Conservation (phyloP, 2,797 vertebrate species). For the Hyperoplus lanceolatus region DNA sequence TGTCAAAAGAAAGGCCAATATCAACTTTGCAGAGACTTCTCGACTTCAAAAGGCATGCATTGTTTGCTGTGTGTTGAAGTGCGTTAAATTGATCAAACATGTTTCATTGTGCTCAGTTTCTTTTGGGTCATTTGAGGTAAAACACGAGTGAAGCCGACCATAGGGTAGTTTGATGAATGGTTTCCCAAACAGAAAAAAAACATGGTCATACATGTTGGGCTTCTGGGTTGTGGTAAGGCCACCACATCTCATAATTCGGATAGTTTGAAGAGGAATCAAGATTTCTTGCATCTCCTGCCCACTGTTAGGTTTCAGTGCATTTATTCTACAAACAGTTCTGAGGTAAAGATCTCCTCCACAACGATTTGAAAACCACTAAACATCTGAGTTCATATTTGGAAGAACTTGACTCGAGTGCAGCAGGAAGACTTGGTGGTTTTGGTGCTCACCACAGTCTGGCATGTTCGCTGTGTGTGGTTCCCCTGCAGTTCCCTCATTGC, state of each 20-base stretch:
- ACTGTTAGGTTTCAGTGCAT: not conserved
- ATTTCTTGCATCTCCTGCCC: not conserved
- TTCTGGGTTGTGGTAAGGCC: not conserved
- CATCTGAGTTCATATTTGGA: constrained; percentile 56
- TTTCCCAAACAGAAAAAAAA: not conserved
- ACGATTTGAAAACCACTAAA: constrained; percentile 23
- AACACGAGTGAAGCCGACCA: not conserved
- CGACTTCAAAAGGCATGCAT: too few relatives aligned
- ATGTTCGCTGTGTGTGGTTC: constrained; percentile 8
- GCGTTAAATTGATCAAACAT: not conserved
- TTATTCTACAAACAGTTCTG: not conserved
- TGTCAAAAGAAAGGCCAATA: too few relatives aligned
- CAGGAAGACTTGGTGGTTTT: constrained; percentile 27
- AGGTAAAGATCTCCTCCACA: constrained; percentile 2
- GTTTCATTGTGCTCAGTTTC: not conserved
- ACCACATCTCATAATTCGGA: not conserved
- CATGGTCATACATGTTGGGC: not conserved
- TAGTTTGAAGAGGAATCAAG: not conserved
- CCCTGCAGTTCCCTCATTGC: constrained; percentile 17
- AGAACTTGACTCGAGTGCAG: constrained; percentile 34
- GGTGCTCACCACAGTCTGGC: constrained; percentile 40
- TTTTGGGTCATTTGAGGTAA: not conserved
- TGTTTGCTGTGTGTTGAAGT: not conserved
- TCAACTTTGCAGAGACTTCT: too few relatives aligned
- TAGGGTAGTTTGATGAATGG: not conserved